Evolutionary conservation across 2,797 vertebrate genomes (phyloP).

Genomic region (Perodicticus potto): DNA sequence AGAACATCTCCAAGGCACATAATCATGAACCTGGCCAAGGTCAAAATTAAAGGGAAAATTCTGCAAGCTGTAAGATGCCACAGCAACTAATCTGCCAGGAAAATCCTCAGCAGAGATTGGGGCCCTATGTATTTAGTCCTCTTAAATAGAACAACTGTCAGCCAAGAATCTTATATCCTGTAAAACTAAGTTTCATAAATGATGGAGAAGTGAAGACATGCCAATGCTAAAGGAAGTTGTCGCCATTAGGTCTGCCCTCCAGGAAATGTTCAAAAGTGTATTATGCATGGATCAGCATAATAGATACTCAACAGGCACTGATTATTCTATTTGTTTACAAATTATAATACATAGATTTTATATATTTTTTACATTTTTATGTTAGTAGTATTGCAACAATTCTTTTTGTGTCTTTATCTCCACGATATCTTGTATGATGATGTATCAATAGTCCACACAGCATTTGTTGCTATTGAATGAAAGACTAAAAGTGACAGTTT

Average conservation of each 20-base stretch:
- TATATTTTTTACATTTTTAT: not conserved
- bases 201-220: not conserved
- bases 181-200: not conserved
- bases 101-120: not conserved
- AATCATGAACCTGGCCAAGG: not conserved
- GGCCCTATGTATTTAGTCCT: not conserved
- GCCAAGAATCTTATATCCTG: not conserved
- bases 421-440: not conserved
- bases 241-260: not conserved
- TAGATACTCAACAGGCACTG: not conserved
- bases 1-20: not conserved
- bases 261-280: not conserved
- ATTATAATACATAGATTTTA: not conserved
- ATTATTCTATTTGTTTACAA: not conserved
- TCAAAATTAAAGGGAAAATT: not conserved
- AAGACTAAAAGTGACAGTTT: not conserved
- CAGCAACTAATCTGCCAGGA: not conserved
- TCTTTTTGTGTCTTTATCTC: not conserved
- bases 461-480: not conserved
- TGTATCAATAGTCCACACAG: not conserved
- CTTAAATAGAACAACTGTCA: not conserved
- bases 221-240: not conserved
- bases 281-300: not conserved
- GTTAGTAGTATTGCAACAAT: not conserved
- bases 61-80: not conserved